Conservation (phyloP, 2,797 vertebrate species). For the Netta rufina region DNA sequence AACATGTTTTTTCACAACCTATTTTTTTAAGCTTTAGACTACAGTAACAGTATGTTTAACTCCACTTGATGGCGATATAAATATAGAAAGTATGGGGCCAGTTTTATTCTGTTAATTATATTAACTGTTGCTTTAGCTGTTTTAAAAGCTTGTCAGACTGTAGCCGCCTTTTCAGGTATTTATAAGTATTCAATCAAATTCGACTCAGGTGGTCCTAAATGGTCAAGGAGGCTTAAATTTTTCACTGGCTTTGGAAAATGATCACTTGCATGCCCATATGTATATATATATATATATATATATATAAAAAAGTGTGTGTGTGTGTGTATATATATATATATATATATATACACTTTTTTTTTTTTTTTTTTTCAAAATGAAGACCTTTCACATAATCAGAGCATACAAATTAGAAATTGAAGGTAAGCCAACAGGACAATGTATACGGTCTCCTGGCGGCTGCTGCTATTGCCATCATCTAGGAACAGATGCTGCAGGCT, state of each 20-base stretch:
- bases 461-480: neutral
- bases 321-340: too few species aligned
- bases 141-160: neutral
- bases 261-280: neutral
- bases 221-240: conserved; percentile 1
- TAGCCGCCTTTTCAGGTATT: neutral
- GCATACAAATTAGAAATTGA: neutral
- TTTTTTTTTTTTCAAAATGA: neutral
- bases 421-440: neutral
- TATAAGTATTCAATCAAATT: neutral
- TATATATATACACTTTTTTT: too few species aligned
- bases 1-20: neutral
- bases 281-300: too few species aligned
- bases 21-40: neutral
- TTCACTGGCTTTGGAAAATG: neutral
- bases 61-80: neutral
- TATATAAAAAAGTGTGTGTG: too few species aligned
- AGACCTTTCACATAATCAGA: neutral
- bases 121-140: neutral
- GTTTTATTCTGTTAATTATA: neutral
- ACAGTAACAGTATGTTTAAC: neutral
- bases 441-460: neutral
- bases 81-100: neutral
- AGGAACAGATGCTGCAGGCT: neutral
- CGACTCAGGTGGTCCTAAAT: neutral